Percentiles rank a stretch among this genome's conserved stretches.
phyloP scores from a whole-genome alignment of 1,140 invertebrate genomes.

The Sinella curviseta region DNA sequence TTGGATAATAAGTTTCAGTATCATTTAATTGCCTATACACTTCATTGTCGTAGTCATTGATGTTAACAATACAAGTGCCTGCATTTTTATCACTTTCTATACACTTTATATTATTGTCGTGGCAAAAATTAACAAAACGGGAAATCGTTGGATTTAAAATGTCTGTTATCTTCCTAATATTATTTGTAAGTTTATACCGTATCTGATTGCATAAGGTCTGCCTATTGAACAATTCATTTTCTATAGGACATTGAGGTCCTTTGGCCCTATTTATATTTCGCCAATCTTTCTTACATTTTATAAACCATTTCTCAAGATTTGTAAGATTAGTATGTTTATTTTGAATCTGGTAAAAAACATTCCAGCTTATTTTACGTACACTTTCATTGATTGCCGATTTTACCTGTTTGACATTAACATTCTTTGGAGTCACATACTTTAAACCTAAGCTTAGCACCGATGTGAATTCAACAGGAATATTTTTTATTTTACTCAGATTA shows the following conservation, averaged over 20 bases:
- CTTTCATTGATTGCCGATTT: neutral
- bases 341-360: neutral
- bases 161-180: neutral
- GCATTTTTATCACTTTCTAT: conserved; percentile 21
- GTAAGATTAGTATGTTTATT: neutral
- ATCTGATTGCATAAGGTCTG: neutral
- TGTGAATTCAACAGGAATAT: neutral
- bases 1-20: conserved; percentile 4
- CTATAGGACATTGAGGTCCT: neutral
- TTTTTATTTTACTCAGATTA: neutral
- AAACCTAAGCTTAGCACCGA: neutral
- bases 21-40: neutral
- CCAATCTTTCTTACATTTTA: neutral
- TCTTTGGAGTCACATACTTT: neutral
- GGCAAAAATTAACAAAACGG: neutral
- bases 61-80: conserved; percentile 8
- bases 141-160: neutral
- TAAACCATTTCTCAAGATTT: neutral
- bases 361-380: neutral
- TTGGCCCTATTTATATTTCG: neutral
- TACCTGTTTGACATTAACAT: neutral
- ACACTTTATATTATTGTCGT: neutral
- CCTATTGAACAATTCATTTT: neutral
- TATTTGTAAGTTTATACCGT: neutral
- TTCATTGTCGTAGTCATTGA: neutral